phyloP scores from a whole-genome alignment of 2,113 vertebrate genomes.

The Henicopernis longicauda region DNA sequence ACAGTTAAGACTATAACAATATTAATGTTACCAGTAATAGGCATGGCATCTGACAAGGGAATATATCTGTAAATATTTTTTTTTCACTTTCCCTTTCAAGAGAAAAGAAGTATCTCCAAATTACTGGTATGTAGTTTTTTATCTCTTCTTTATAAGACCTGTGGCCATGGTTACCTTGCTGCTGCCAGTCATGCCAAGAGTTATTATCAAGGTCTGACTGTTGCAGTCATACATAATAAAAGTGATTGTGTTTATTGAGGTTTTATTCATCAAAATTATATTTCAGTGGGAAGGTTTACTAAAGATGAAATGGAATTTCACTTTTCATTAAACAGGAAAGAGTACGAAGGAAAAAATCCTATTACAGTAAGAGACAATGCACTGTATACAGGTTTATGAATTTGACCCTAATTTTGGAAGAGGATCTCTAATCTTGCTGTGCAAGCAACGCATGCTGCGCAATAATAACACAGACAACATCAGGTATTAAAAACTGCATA shows the following conservation, averaged over 20 bases:
- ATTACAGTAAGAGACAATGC: not conserved
- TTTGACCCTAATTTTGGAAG: slow-evolving; percentile 7
- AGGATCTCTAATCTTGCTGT: not conserved
- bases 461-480: not conserved
- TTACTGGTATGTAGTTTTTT: not conserved
- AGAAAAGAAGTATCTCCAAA: not conserved
- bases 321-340: not conserved
- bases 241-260: not conserved
- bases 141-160: not conserved
- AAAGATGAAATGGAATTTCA: not conserved
- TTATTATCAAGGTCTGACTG: not conserved
- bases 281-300: not conserved
- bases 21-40: not conserved
- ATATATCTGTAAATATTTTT: not conserved
- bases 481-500: not conserved
- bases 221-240: not conserved
- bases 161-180: not conserved
- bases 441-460: not conserved
- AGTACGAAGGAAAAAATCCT: not conserved
- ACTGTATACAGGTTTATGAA: not conserved
- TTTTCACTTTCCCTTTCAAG: not conserved
- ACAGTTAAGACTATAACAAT: not conserved
- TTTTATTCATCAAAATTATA: not conserved
- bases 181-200: not conserved
- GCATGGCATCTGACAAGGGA: not conserved